Percentiles rank a stretch among this genome's conserved stretches.
These are phyloP conservation scores for Andrena bicolor DNA, from an alignment of 2,888 invertebrate species.

Conservation along the genomic window DNA sequence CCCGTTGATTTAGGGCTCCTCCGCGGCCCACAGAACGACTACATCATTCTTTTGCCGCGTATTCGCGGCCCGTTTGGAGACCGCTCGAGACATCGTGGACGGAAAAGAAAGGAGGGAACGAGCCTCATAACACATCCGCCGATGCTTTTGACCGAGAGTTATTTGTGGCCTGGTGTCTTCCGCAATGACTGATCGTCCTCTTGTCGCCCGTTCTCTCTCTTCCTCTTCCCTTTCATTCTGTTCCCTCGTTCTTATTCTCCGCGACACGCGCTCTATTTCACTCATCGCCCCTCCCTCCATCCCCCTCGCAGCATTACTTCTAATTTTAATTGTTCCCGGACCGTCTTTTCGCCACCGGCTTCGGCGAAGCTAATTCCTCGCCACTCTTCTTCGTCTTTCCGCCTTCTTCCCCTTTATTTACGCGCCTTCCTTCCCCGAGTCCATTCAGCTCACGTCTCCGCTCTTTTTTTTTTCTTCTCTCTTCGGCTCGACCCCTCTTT, in stretches of 20 bases:
- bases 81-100: not conserved
- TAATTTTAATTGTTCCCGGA: conserved; percentile 29
- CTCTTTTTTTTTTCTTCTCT: not conserved
- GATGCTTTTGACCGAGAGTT: conserved; percentile 54
- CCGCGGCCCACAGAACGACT: not conserved
- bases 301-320: conserved; percentile 5
- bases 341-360: not conserved
- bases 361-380: not conserved
- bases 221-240: not conserved
- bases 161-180: conserved; percentile 36
- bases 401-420: not conserved
- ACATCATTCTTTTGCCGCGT: not conserved
- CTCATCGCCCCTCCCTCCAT: not conserved
- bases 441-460: conserved; percentile 12
- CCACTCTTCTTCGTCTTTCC: not conserved
- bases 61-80: not conserved
- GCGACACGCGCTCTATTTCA: not conserved
- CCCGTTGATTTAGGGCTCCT: conserved; percentile 28
- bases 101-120: not conserved
- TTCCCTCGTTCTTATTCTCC: conserved; percentile 2
- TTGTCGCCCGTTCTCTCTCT: conserved; percentile 10
- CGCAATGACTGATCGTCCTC: conserved; percentile 54
- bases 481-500: not conserved
- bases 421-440: not conserved
- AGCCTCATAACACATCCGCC: conserved; percentile 33